A percentile compares a stretch with the other conserved stretches of the same genome.
Conservation (phyloP, 2,113 vertebrate species). For the Alectura lathami region DNA sequence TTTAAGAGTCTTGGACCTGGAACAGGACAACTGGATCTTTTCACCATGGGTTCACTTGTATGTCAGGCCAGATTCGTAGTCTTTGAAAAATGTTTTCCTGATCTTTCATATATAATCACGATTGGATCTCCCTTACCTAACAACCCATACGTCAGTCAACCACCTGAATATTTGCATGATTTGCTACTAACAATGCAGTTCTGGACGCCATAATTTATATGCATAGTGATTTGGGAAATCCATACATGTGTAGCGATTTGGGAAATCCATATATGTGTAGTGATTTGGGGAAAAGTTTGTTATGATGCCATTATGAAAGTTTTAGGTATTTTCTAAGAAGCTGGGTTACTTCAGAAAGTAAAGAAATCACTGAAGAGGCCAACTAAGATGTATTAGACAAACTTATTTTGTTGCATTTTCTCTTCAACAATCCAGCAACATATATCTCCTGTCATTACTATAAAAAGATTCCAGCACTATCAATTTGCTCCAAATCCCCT, state of each 20-base stretch:
- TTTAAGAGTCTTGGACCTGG: background rate
- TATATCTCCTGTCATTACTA: background rate
- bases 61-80: background rate
- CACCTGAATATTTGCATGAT: background rate
- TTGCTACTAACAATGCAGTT: background rate
- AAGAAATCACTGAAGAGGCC: background rate
- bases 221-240: background rate
- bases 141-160: background rate
- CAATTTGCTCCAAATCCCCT: background rate
- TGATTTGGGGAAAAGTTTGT: background rate
- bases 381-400: background rate
- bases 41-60: background rate
- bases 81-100: background rate
- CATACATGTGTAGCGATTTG: background rate
- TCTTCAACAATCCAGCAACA: no score
- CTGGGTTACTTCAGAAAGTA: background rate
- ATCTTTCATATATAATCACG: background rate
- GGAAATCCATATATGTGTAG: background rate
- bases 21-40: background rate
- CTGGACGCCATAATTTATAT: background rate
- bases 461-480: background rate
- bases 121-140: background rate
- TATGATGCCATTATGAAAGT: background rate
- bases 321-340: background rate
- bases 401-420: background rate